These are phyloP conservation scores for Phylloscopus whistleri DNA, from an alignment of 2,113 vertebrate species.

Conservation along the genomic window DNA sequence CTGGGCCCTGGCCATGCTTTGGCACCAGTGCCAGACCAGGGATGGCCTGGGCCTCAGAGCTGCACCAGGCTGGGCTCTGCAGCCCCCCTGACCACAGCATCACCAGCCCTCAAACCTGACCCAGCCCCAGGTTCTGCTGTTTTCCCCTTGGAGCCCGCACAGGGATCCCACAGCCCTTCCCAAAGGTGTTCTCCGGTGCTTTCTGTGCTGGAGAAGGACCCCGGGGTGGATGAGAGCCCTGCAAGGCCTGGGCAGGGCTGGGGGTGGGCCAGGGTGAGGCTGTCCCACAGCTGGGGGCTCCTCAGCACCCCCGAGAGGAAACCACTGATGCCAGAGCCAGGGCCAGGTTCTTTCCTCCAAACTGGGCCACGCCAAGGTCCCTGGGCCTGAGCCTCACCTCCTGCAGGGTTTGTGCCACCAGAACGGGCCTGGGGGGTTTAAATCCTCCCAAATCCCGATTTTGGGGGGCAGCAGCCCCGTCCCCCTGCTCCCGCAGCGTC, in stretches of 20 bases:
- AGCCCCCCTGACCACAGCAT: neutral
- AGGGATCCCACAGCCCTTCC: neutral
- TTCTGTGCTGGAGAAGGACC: neutral
- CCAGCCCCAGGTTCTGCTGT: accelerated
- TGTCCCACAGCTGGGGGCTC: neutral
- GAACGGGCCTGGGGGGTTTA: accelerated
- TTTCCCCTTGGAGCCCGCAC: accelerated
- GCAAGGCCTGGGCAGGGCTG: neutral
- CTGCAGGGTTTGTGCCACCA: neutral
- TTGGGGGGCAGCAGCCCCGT: neutral
- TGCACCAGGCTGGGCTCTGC: neutral
- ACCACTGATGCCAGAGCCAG: neutral
- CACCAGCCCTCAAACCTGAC: neutral
- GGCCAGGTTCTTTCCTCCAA: neutral
- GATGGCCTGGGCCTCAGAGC: neutral
- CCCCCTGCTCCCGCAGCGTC: neutral
- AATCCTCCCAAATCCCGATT: neutral
- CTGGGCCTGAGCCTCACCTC: neutral
- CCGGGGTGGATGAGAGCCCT: accelerated
- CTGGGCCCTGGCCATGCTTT: accelerated
- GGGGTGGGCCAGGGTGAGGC: neutral
- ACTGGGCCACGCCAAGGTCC: accelerated
- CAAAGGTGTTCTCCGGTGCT: accelerated
- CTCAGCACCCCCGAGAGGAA: neutral
- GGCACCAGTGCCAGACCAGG: neutral